Conservation (phyloP, 2,797 vertebrate genomes). For the Aphelocoma californica region DNA sequence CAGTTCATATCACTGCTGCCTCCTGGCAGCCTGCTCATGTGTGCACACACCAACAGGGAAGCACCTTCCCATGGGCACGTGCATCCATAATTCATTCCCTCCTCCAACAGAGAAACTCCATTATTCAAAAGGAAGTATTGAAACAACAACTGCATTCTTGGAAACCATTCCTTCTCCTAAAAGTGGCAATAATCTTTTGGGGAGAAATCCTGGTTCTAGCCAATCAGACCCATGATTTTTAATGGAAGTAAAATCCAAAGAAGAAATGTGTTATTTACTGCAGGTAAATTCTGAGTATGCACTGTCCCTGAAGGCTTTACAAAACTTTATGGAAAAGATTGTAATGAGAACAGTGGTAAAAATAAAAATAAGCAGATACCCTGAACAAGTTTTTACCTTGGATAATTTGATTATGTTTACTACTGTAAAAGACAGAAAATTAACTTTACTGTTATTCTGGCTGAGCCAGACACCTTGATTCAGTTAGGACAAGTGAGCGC, state of each 20-base stretch:
- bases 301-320: neutral
- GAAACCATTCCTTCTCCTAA: neutral
- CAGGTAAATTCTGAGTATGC: neutral
- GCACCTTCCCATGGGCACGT: fast-evolving
- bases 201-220: neutral
- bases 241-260: neutral
- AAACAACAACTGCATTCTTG: fast-evolving
- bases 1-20: neutral
- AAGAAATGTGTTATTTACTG: neutral
- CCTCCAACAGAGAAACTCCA: neutral
- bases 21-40: neutral
- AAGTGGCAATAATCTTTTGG: neutral
- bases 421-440: neutral
- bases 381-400: neutral
- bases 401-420: neutral
- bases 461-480: neutral
- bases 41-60: neutral
- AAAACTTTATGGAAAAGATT: neutral
- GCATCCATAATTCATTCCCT: neutral
- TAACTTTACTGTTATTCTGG: neutral
- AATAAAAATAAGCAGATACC: neutral
- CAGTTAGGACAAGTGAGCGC: neutral
- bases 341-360: neutral
- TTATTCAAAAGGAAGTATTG: neutral
- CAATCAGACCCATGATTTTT: neutral